These are phyloP conservation scores for Scylla paramamosain DNA, from an alignment of 1,140 invertebrate genomes.

Conservation along the genomic window DNA sequence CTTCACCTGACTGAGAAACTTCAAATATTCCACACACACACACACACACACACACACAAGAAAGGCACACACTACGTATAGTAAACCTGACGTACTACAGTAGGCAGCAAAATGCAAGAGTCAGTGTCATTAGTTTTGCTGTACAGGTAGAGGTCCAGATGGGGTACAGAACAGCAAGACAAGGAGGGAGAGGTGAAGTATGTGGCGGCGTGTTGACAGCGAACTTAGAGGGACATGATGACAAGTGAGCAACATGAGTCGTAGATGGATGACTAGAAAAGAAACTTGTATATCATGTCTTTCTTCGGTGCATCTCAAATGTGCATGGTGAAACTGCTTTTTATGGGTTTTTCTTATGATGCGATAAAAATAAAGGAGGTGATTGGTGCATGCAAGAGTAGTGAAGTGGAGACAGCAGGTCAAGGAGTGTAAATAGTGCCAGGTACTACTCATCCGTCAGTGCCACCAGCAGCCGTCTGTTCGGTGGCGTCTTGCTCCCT, in stretches of 20 bases:
- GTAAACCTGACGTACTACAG: not conserved
- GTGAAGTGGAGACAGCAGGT: not conserved
- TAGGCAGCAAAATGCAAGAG: not conserved
- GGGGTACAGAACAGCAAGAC: not conserved
- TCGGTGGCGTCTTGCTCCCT: not conserved
- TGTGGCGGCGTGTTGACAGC: no score
- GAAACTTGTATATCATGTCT: no score
- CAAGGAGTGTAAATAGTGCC: not conserved
- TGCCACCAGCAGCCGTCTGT: not conserved
- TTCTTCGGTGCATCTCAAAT: no score
- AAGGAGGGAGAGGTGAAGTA: no score
- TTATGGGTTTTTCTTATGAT: no score
- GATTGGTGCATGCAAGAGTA: not conserved
- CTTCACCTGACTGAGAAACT: not conserved
- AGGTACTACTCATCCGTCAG: not conserved
- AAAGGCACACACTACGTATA: not conserved
- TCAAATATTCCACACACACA: not conserved
- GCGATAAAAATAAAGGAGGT: no score
- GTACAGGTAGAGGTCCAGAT: not conserved
- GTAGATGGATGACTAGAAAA: no score
- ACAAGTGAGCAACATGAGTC: not conserved
- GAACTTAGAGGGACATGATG: not conserved
- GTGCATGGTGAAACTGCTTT: no score
- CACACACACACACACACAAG: constrained; percentile 30
- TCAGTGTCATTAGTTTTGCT: not conserved